Conservation (phyloP, 2,797 vertebrate species). For the Typhlichthys eigenmanni region DNA sequence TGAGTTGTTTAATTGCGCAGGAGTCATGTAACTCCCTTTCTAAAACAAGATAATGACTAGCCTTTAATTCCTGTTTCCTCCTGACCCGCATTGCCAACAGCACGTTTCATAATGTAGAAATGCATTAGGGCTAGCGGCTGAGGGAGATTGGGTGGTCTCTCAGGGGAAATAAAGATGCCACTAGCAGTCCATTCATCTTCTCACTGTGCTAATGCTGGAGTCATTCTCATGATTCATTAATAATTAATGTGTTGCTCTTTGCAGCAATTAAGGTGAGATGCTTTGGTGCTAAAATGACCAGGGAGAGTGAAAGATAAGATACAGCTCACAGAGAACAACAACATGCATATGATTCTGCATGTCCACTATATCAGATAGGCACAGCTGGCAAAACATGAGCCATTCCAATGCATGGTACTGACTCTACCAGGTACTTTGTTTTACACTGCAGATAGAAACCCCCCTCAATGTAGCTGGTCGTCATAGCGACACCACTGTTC, state of each 20-base stretch:
- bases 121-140: constrained; percentile 42
- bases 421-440: too few species aligned
- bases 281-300: constrained; percentile 9
- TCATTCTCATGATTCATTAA: constrained; percentile 32
- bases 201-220: constrained; percentile 23
- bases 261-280: constrained; percentile 33
- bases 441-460: too few species aligned
- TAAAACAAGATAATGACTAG: constrained; percentile 70
- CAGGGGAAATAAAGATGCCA: constrained; percentile 78
- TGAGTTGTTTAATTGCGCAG: constrained; percentile 59
- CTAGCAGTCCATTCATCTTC: constrained; percentile 70
- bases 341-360: too few species aligned
- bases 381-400: too few species aligned
- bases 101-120: constrained; percentile 49
- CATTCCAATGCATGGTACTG: too few species aligned
- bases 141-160: constrained; percentile 41
- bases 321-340: background rate
- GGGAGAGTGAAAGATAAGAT: background rate
- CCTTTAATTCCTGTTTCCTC: constrained; percentile 49
- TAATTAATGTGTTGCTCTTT: constrained; percentile 20
- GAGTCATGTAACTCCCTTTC: constrained; percentile 56
- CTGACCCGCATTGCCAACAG: constrained; percentile 38
- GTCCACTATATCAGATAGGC: too few species aligned
- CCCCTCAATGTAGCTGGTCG: too few species aligned
- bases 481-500: too few species aligned